Evolutionary conservation across 2,113 vertebrate species (phyloP), one percentile per base, ranked within the genome.

Genomic region (Percina caprodes): DNA sequence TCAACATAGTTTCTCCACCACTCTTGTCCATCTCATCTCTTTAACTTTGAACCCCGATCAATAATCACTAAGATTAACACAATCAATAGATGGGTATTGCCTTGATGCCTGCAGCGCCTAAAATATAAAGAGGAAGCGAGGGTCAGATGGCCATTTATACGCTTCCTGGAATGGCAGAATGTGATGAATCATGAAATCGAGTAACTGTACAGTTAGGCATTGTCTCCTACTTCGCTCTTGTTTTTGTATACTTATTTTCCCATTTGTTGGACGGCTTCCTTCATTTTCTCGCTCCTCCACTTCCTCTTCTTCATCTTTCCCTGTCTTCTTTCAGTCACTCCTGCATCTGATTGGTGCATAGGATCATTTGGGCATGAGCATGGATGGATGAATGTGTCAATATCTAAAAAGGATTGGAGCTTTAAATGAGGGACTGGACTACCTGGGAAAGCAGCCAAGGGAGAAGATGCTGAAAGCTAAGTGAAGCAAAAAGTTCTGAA

Each of bases 371-470:
- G 83, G 79, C 86, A 82, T 85, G 74, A 69, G 82, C 89, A 68
- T 77, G 89, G 85, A 91, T 82, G 89, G 74, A 86, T 59, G 83
- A 84, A 30, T 78, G 67, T 74, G 90, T 92, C 91, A 91, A 91
- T 93, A 93, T 86, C 88, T 83, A 79, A 85, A 75, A 79, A 84
- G 80, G 86, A 89, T 71, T 88, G 88, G 60, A 62, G 83, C 76
- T 84, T 42, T 71, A 89, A 89, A 91, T 90, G 75, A 90, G 85
- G 54, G 59, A 81, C 72, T 10, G 55, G 68, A 54, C 76, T 66
- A 89, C 88, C 89, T 92, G 78, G 83, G 69, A 66, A 73, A 60
- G 86, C 82, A 79, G 83, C 70, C 60, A 35, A 86, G 77, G 69
- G 80, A 83, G 70, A 80, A 86, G 80, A 80, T 58, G 67, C 51